These are phyloP conservation scores for Cydia fagiglandana DNA, from an alignment of 1,140 invertebrate species.

Conservation along the genomic window DNA sequence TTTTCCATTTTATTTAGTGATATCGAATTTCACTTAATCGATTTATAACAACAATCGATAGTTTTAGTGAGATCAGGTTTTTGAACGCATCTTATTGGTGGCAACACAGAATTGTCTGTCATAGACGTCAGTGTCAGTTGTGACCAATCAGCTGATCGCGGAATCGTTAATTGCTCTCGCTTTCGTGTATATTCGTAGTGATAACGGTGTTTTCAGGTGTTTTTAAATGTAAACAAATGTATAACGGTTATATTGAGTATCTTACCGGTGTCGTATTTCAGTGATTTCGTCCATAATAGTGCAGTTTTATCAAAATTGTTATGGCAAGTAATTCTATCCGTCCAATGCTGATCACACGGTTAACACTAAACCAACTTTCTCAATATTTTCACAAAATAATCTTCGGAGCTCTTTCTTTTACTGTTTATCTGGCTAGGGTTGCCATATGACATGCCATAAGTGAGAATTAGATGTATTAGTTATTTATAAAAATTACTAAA, in stretches of 20 bases:
- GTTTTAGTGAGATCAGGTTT: not conserved
- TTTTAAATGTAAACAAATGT: slow-evolving; percentile 1
- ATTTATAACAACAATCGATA: not conserved
- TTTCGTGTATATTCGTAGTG: not conserved
- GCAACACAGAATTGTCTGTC: not conserved
- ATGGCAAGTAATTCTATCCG: not conserved
- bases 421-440: not conserved
- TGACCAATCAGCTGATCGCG: slow-evolving; percentile 1
- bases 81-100: not conserved
- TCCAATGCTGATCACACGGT: not conserved
- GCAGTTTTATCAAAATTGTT: not conserved
- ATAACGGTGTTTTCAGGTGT: not conserved
- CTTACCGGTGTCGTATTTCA: not conserved
- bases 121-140: not conserved
- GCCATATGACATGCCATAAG: too few species aligned
- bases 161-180: not conserved
- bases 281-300: not conserved
- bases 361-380: not conserved
- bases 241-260: not conserved
- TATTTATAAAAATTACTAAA: too few species aligned
- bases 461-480: too few species aligned
- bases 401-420: not conserved
- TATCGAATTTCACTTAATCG: not conserved
- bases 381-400: not conserved
- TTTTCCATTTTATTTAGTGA: not conserved